Evolutionary conservation across 2,113 vertebrate genomes (phyloP).

Genomic region (Turnix velox): DNA sequence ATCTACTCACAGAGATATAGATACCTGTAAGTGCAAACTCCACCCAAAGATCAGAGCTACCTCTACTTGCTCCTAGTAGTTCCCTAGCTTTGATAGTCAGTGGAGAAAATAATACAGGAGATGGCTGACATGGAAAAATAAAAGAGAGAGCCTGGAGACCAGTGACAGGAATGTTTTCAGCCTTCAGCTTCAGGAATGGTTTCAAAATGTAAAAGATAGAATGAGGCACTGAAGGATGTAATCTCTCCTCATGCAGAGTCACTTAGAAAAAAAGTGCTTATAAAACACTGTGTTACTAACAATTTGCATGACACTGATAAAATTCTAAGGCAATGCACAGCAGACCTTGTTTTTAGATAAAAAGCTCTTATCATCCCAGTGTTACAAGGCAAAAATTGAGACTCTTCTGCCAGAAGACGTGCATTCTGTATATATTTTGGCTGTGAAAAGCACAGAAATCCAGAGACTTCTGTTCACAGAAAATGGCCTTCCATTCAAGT

Average conservation of each 20-base stretch:
- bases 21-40: not conserved
- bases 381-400: not conserved
- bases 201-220: not conserved
- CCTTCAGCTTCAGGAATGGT: not conserved
- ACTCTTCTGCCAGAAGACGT: not conserved
- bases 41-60: not conserved
- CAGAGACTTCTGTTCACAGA: not conserved
- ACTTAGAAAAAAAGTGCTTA: not conserved
- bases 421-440: not conserved
- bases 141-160: not conserved
- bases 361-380: not conserved
- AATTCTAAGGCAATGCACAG: not conserved
- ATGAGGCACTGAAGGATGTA: not conserved
- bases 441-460: not conserved
- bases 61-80: not conserved
- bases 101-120: not conserved
- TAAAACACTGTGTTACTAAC: not conserved
- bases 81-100: not conserved
- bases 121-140: not conserved
- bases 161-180: not conserved
- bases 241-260: not conserved
- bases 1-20: not conserved
- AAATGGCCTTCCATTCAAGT: not conserved
- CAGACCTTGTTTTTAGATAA: slow-evolving; percentile 13
- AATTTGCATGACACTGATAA: not conserved